phyloP scores from a whole-genome alignment of 2,113 vertebrate species.

The Sprattus sprattus region DNA sequence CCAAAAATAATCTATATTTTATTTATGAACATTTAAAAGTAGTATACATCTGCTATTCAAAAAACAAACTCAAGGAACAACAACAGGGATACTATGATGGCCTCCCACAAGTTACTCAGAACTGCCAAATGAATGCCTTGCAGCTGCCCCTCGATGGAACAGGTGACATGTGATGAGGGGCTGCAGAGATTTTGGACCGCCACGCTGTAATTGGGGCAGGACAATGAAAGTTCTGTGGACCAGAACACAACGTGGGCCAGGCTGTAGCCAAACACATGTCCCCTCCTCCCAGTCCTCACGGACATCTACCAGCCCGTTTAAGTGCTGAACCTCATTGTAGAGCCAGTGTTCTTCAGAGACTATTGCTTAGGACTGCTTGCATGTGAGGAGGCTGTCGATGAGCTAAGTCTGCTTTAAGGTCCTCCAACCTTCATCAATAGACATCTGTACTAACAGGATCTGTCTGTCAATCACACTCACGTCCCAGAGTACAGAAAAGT shows the following conservation, averaged over 20 bases:
- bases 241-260: conserved; percentile 16
- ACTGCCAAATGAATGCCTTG: conserved; percentile 63
- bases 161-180: conserved; percentile 33
- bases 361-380: conserved; percentile 45
- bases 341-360: conserved; percentile 18
- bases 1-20: conserved; percentile 89
- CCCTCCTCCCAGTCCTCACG: not conserved
- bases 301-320: conserved; percentile 2
- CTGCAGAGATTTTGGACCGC: conserved; percentile 43
- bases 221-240: conserved; percentile 34
- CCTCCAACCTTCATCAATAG: not conserved
- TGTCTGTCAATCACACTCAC: not conserved
- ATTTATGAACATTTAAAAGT: conserved; percentile 90
- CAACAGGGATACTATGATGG: conserved; percentile 30
- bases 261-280: not conserved
- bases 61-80: conserved; percentile 51
- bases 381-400: not conserved
- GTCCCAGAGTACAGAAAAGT: not conserved
- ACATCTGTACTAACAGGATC: not conserved
- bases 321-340: conserved; percentile 12
- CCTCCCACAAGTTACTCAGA: conserved; percentile 76
- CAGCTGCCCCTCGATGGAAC: conserved; percentile 38
- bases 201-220: conserved; percentile 29
- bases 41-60: conserved; percentile 82
- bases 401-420: not conserved